Base-by-base conservation (phyloP, 2,797 vertebrate species). In the Phoxinus dragarum region DNA sequence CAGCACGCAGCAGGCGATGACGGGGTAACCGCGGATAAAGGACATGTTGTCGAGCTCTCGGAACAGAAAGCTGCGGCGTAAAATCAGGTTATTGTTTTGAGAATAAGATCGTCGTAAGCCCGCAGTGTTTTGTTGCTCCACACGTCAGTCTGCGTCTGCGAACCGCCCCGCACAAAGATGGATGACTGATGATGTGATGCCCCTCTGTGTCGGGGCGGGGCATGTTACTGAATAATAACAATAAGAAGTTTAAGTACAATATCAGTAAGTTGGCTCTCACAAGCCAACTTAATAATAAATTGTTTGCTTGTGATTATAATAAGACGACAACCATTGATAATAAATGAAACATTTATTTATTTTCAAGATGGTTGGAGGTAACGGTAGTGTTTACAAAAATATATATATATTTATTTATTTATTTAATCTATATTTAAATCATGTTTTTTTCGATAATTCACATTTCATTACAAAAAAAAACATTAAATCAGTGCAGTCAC, bases 1-100 rank as follows among this genome's bases (percentile, higher is more conserved):
- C 84, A 94, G 75, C 0, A 90, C 80, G 84, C 93, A 74, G 75
- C 89, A 89, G 9, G 80, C 82, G 86, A 92, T 86, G 31, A 92
- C n/a, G 4, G 82, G 56, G 68, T 76, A 79, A 77, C 68, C 80
- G 59, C 80, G 7, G 66, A 74, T 85, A 40, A 74, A 68, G 52
- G 66, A 47, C 92, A 94, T 94, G 59, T 71, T 89, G 59, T 21
- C 56, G 61, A 68, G 36, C 4, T 66, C 8, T 40, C 56, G 38
- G 36, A 66, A 73, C 64, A 59, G 72, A 81, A 80, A 61, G 40
- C 86, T 81, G 34, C 23, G 6, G 8, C 9, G 78, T 61, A 31
- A 69, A 16, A 52, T n/a, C 10, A 36, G 23, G 36, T n/a, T 31
- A 59, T 74, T 0, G 12, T 75, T 89, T 88, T 86, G 36, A 85